Percentiles rank a stretch among this genome's conserved stretches.
Evolutionary conservation across 2,888 invertebrate species (phyloP).

Genomic region (Netelia inedita): DNA sequence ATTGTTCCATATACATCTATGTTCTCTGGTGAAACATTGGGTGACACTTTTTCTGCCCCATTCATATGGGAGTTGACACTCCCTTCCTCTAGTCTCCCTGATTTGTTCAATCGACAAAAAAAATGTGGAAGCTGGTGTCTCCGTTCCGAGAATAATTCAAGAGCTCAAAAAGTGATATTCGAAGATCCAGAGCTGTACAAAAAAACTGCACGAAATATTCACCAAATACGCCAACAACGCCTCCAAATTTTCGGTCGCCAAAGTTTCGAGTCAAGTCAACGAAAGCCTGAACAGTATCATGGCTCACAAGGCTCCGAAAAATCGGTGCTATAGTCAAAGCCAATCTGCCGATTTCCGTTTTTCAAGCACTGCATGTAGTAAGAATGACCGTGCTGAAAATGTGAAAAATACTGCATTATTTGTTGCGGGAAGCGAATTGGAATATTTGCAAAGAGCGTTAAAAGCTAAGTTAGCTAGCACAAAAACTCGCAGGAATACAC

Average conservation of each 20-base stretch:
- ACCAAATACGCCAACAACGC: constrained; percentile 52
- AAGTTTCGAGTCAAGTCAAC: constrained; percentile 60
- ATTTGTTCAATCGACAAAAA: constrained; percentile 64
- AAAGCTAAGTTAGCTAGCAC: constrained; percentile 44
- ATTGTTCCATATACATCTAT: too few relatives aligned
- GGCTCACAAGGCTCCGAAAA: constrained; percentile 64
- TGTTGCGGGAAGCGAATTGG: not conserved
- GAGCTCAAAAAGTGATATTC: constrained; percentile 41
- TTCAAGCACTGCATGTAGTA: constrained; percentile 52
- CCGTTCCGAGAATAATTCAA: constrained; percentile 24
- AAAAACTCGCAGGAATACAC: constrained; percentile 51
- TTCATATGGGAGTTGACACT: too few relatives aligned
- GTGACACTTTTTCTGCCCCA: too few relatives aligned
- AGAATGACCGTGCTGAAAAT: constrained; percentile 63
- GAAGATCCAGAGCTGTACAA: constrained; percentile 49
- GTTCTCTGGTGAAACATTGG: too few relatives aligned
- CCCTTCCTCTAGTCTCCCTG: too few relatives aligned
- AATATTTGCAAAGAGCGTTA: constrained; percentile 15
- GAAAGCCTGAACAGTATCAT: constrained; percentile 62
- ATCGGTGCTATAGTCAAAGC: constrained; percentile 54
- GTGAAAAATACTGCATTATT: not conserved
- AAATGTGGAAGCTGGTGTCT: constrained; percentile 66
- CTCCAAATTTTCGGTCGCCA: constrained; percentile 48
- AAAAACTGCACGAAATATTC: constrained; percentile 52
- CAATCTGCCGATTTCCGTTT: constrained; percentile 58